Percentiles rank a stretch among this genome's conserved stretches.
Evolutionary conservation across 2,888 invertebrate genomes (phyloP).

Genomic region (Dryadula phaetusa): DNA sequence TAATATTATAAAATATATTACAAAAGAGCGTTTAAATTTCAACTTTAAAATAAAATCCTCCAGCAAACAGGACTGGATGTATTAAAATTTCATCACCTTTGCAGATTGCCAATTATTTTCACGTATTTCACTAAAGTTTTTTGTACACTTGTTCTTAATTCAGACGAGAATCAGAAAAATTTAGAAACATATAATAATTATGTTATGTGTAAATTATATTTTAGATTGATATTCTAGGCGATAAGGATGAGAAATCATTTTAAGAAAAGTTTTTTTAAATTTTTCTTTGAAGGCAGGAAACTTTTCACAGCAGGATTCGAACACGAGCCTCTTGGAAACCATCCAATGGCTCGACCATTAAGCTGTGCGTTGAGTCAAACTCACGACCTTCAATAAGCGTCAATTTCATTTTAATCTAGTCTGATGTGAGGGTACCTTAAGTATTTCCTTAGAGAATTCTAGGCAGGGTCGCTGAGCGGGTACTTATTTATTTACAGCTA

Average conservation of each 20-base stretch:
- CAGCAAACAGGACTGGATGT: conserved; percentile 12
- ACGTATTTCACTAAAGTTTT: conserved; percentile 10
- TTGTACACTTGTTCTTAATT: not conserved
- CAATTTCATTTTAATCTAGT: conserved; percentile 1
- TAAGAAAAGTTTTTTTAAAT: too few relatives aligned
- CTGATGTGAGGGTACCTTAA: conserved; percentile 20
- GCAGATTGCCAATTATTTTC: conserved; percentile 27
- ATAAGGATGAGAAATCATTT: too few relatives aligned
- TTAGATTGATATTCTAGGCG: too few relatives aligned
- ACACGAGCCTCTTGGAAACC: too few relatives aligned
- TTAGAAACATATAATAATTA: too few relatives aligned
- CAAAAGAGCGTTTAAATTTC: not conserved
- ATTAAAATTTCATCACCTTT: conserved; percentile 33
- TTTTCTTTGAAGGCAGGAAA: too few relatives aligned
- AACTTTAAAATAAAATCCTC: conserved; percentile 16
- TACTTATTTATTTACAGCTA: conserved; percentile 42
- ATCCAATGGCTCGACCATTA: too few relatives aligned
- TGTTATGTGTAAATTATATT: too few relatives aligned
- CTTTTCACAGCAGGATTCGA: too few relatives aligned
- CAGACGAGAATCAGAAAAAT: not conserved
- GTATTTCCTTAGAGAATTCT: conserved; percentile 18
- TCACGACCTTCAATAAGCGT: not conserved
- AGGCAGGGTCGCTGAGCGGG: conserved; percentile 39
- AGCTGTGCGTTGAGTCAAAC: too few relatives aligned
- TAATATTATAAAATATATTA: not conserved